These are phyloP conservation scores for Brachionus manjavacas DNA, from an alignment of 1,140 invertebrate genomes.

Conservation along the genomic window DNA sequence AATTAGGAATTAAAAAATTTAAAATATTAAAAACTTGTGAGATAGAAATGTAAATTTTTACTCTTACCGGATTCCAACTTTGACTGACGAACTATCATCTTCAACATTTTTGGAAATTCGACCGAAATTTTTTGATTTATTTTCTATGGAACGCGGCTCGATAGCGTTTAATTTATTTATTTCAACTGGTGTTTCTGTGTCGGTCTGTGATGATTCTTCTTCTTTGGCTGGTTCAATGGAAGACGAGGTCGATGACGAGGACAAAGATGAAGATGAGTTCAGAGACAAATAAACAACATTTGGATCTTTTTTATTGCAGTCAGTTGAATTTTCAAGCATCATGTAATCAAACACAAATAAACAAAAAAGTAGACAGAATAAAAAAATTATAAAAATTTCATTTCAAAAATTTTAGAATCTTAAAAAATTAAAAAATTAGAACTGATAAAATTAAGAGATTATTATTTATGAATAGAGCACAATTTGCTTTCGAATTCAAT, in stretches of 20 bases:
- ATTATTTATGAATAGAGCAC: not conserved
- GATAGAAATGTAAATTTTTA: not conserved
- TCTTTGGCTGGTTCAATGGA: slow-evolving; percentile 14
- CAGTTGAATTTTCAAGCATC: not conserved
- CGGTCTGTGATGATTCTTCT: not conserved
- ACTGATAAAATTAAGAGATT: not conserved
- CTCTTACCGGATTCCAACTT: slow-evolving; percentile 4
- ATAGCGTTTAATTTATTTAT: not conserved
- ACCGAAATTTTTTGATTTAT: not conserved
- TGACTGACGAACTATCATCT: not conserved
- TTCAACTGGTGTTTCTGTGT: not conserved
- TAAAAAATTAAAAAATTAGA: not conserved
- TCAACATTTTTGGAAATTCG: not conserved
- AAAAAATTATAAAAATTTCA: not conserved
- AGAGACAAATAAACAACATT: not conserved
- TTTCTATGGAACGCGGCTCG: not conserved
- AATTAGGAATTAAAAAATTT: too few species aligned
- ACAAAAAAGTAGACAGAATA: not conserved
- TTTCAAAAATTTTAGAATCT: not conserved
- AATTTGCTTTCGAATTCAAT: not conserved
- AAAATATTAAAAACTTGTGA: too few species aligned
- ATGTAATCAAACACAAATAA: not conserved
- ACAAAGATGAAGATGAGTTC: slow-evolving; percentile 15
- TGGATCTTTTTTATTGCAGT: not conserved
- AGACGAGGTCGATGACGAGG: slow-evolving; percentile 7